Evolutionary conservation across 2,888 invertebrate species (phyloP), one percentile per base, ranked within the genome.

Genomic region (Caenorhabditis wallacei): DNA sequence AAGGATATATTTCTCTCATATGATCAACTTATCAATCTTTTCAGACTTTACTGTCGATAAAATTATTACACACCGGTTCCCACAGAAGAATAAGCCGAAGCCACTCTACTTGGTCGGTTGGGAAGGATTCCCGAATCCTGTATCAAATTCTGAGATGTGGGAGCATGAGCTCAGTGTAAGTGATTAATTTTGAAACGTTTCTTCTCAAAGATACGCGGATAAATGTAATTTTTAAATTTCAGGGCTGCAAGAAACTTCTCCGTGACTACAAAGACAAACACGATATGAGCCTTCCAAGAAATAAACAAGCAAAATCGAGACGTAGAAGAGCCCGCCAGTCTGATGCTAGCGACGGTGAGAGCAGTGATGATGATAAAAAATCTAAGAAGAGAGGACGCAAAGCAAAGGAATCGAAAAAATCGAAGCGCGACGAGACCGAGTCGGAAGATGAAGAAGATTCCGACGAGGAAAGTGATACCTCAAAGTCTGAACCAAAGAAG

Each of bases 71-170:
- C 81, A 81, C 8, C 70, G 81, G 0, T 48, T 69, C 16, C 40
- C 57, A 2, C 26, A 57, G 0, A 24, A 57, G 0, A 24, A 43
- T 2, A 76, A 57, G 0, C 16, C 22, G 2, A 70, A 64, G 18
- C 64, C 66, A 2, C 66, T 70, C 7, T 81, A 40, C 40, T 16
- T 81, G 5, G 75, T 81, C 2, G 57, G 53, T 22, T 81, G 81
- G 81, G 18, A 40, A n/a, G 69, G 69, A 2, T 81, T 30, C 35
- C 48, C 57, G 11, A 66, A 81, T 22, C 64, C 75, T 0, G 71
- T 81, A 0, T 66, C 64, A 13, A 37, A 81, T 24, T 56, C 75
- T 0, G 81, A 81, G n/a, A 66, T 76, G 74, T 72, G 72, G 70
- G 75, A 76, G 26, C 11, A 53, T 5, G 81, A 81, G 7, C 53